Evolutionary conservation across 1,140 invertebrate species (phyloP).

Genomic region (Marisa cornuarietis): DNA sequence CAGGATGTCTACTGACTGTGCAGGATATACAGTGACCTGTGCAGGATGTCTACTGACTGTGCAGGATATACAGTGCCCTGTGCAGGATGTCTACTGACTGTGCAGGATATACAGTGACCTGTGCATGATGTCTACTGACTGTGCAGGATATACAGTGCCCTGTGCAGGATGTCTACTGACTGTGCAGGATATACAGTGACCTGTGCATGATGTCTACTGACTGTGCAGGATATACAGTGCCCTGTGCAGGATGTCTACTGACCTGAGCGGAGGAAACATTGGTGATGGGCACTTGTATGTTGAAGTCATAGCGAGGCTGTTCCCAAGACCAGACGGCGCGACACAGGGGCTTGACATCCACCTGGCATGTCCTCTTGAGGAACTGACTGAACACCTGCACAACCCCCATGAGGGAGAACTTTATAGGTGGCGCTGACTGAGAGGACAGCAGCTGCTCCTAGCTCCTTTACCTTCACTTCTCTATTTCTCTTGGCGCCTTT

Average conservation of each 20-base stretch:
- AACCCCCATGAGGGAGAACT: too few relatives aligned
- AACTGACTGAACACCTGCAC: too few relatives aligned
- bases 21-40: too few relatives aligned
- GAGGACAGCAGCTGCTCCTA: too few relatives aligned
- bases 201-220: neutral
- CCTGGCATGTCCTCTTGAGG: too few relatives aligned
- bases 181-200: neutral
- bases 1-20: too few relatives aligned
- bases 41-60: too few relatives aligned
- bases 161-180: neutral
- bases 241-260: neutral
- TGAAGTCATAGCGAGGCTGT: constrained; percentile 38
- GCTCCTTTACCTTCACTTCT: too few relatives aligned
- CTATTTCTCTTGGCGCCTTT: too few relatives aligned
- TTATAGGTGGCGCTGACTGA: too few relatives aligned
- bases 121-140: neutral
- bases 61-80: too few relatives aligned
- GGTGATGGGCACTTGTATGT: constrained; percentile 23
- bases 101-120: too few relatives aligned
- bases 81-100: neutral
- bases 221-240: neutral
- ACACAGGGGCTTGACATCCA: constrained; percentile 26
- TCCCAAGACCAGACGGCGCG: constrained; percentile 41
- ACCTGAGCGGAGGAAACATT: neutral
- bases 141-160: neutral